Evolutionary conservation across 1,140 invertebrate species (phyloP), one percentile per base, ranked within the genome.

Genomic region (Heliconius hermathena): DNA sequence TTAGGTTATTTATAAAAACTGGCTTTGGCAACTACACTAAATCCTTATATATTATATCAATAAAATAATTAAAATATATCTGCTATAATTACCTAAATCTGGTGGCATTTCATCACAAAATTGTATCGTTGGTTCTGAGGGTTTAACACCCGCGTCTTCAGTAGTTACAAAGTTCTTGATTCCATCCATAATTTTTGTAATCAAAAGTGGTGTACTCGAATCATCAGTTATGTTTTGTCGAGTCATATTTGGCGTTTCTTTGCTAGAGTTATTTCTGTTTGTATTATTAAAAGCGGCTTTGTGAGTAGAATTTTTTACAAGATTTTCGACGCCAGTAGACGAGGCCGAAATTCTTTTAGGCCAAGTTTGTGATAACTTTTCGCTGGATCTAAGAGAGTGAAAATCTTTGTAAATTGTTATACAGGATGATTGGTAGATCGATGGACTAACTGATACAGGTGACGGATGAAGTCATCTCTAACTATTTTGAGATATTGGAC

Each of bases 151-250:
- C 1, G 60, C 77, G 3, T 81, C 88, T 82, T 91, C 90, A 3
- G 90, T 90, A 1, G 87, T 91, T 20, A 89, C 87, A 13, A 87
- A 71, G 77, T 87, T 91, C 75, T 88, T 92, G 1, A 90, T 81
- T 0, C 87, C 85, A 5, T 90, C 90, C 81, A 93, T 86, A 60
- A 92, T 84, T 77, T 89, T 93, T 0, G 89, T 87, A 18, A 93
- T 85, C 0, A 94, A 78, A 8, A 91, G 75, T 8, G 92, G 86
- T 1, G 89, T 91, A 36, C 84, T 88, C 6, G 76, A 72, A 41
- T 84, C 78, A 38, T 87, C 84, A 8, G 84, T 80, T 16, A 84
- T 73, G 41, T 88, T 87, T 66, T 76, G 78, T n/a, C 79, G 81
- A 13, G 88, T 88, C 83, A 88, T 87, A 38, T 88, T 87, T 26